Evolutionary conservation across 1,140 invertebrate species (phyloP).

Genomic region (Hormaphis cornu): DNA sequence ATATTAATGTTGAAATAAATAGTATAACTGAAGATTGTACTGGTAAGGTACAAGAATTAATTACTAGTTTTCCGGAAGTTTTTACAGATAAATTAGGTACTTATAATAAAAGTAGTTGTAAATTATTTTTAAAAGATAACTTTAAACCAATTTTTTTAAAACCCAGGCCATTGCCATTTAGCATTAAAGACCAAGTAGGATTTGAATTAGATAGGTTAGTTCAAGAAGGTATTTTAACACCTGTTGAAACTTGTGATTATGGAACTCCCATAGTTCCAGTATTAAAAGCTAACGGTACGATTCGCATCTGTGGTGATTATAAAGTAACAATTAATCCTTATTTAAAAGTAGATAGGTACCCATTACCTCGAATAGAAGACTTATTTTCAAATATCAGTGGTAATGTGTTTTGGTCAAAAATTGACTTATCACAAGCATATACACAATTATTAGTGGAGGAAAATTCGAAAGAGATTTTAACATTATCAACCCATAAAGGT

Average conservation of each 20-base stretch:
- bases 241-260: conserved; percentile 44
- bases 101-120: neutral
- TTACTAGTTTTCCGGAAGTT: conserved; percentile 8
- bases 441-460: conserved; percentile 38
- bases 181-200: conserved; percentile 35
- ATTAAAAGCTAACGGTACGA: conserved; percentile 43
- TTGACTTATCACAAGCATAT: conserved; percentile 39
- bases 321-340: conserved; percentile 42
- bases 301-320: conserved; percentile 47
- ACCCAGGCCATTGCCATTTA: conserved; percentile 40
- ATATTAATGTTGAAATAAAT: conserved; percentile 1
- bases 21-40: conserved; percentile 9
- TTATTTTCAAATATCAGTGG: conserved; percentile 35
- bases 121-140: conserved; percentile 12
- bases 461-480: conserved; percentile 38
- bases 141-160: conserved; percentile 39
- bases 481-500: conserved; percentile 39
- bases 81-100: conserved; percentile 9
- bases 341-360: conserved; percentile 30
- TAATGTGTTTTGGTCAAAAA: conserved; percentile 36
- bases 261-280: conserved; percentile 47
- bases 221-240: conserved; percentile 22
- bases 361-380: conserved; percentile 33
- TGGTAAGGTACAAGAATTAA: conserved; percentile 1
- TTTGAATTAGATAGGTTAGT: conserved; percentile 35